Evolutionary conservation across 2,113 vertebrate genomes (phyloP), one percentile per base, ranked within the genome.

Genomic region (Bombycilla garrulus): DNA sequence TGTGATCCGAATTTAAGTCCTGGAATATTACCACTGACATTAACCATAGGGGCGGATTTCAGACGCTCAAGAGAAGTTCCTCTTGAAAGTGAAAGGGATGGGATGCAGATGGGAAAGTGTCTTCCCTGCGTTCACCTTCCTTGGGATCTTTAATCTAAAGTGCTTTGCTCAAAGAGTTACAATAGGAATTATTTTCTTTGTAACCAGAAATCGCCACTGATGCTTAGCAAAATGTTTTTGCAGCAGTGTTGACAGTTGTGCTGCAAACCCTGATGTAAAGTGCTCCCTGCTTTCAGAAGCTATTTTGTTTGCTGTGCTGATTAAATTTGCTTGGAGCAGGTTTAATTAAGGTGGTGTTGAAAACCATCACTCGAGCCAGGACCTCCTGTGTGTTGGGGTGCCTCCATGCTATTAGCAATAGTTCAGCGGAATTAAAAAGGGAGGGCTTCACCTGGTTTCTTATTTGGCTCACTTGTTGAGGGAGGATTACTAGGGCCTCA

Each of bases 281-380:
- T 47, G 61, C 81, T 90, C 83, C 35, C 77, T 95, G 77, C 88
- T 84, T 89, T 95, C 95, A 93, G 77, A 86, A 86, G 69, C 84
- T 76, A 84, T 95, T 90, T 84, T 85, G 60, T 77, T 96, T 24
- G 15, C 69, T 0, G 1, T 1, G 3, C 60, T 95, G 89, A 97
- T 96, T 95, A 89, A 89, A 95, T 93, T 93, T 95, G 73, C 94
- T 92, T 65, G 86, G 81, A 89, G 94, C 74, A 83, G 67, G 88
- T 92, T 96, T 96, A 96, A 97, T 96, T 97, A 93, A 96, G 93
- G 74, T 93, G 86, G 81, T 92, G 91, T 61, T 92, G 92, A 95
- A 96, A 95, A 88, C 45, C 0, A 0, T 73, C 45, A 33, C 77
- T 87, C 0, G 14, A 96, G 77, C 81, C 79, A 93, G 89, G 60